A percentile compares a stretch with the other conserved stretches of the same genome.
phyloP scores from a whole-genome alignment of 2,888 invertebrate species.

The Parelbella ahira region DNA sequence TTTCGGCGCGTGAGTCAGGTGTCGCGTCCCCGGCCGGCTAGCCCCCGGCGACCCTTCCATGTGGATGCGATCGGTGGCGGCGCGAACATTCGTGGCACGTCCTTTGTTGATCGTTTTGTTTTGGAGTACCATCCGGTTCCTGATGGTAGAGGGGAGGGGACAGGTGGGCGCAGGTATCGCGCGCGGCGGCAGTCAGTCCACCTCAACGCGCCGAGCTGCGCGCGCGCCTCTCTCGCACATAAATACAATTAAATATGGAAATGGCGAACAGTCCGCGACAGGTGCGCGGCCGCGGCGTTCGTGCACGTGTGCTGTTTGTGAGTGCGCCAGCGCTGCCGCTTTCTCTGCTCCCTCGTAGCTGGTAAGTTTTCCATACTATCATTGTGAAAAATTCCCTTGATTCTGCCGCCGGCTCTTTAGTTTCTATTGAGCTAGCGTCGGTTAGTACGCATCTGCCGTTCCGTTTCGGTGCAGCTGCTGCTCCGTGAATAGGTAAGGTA shows the following conservation, averaged over 20 bases:
- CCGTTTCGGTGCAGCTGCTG: constrained; percentile 69
- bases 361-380: constrained; percentile 57
- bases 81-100: constrained; percentile 78
- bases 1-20: constrained; percentile 64
- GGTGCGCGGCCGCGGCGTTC: constrained; percentile 73
- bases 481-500: constrained; percentile 61
- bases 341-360: constrained; percentile 39
- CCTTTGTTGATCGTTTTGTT: constrained; percentile 80
- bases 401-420: constrained; percentile 49
- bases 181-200: constrained; percentile 69
- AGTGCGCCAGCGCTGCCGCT: constrained; percentile 67
- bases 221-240: constrained; percentile 63
- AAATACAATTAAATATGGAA: constrained; percentile 65
- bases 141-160: constrained; percentile 73
- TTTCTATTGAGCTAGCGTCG: constrained; percentile 55
- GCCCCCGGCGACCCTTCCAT: constrained; percentile 44
- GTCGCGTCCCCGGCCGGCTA: constrained; percentile 48
- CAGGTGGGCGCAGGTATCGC: constrained; percentile 77
- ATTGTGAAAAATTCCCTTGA: constrained; percentile 41
- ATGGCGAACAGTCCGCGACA: constrained; percentile 76
- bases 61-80: constrained; percentile 57
- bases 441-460: constrained; percentile 72
- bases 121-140: constrained; percentile 80
- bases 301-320: constrained; percentile 79
- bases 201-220: constrained; percentile 67